Evolutionary conservation across 2,797 vertebrate species (phyloP).

Genomic region (Esox masquinongy): DNA sequence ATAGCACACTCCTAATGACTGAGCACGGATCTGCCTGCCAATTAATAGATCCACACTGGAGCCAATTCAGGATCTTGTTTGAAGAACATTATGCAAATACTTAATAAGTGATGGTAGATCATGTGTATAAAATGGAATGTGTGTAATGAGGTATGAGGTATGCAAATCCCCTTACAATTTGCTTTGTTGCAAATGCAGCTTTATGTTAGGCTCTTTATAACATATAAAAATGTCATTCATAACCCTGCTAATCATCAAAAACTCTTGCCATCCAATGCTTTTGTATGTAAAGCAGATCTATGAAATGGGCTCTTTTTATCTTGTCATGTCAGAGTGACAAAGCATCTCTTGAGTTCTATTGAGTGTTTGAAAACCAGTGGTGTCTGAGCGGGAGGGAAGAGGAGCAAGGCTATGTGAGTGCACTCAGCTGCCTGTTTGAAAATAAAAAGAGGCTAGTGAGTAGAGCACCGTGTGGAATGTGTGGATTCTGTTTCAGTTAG

Average conservation of each 20-base stretch:
- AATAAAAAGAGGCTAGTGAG: not conserved
- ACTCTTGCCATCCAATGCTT: not conserved
- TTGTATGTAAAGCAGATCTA: not conserved
- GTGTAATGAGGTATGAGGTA: not conserved
- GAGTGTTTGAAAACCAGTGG: not conserved
- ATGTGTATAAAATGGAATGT: not conserved
- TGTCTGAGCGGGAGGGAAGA: not conserved
- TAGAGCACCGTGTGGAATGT: constrained; percentile 23
- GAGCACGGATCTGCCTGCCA: constrained; percentile 43
- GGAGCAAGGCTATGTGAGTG: not conserved
- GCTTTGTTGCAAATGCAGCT: not conserved
- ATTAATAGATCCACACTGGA: constrained; percentile 53
- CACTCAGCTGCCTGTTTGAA: constrained; percentile 17
- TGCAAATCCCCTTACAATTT: not conserved
- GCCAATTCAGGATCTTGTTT: constrained; percentile 22
- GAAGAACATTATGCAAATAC: not conserved
- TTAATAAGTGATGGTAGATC: not conserved
- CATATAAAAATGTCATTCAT: not conserved
- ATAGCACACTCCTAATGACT: constrained; percentile 52
- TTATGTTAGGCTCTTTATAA: not conserved
- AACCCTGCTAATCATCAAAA: not conserved
- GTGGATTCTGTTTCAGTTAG: constrained; percentile 20
- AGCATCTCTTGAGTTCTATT: not conserved
- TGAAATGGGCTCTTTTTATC: not conserved
- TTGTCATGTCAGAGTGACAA: not conserved